Base-by-base conservation (phyloP, 2,113 vertebrate species). In the Proterorhinus semilunaris region DNA sequence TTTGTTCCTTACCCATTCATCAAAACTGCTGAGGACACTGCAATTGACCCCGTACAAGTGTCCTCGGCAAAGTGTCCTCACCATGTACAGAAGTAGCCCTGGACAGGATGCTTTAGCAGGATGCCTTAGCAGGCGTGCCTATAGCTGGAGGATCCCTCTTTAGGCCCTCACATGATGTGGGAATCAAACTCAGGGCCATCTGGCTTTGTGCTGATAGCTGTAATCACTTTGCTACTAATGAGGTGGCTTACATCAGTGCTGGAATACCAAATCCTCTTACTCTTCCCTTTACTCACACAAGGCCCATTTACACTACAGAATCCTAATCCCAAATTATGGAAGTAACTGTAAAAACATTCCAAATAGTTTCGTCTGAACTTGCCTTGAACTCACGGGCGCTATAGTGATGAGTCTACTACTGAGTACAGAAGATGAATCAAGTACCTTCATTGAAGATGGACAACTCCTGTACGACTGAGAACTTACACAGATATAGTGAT, bases 351-450 rank as follows among this genome's bases (percentile, higher is more conserved):
- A 12, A 55, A 4, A 36, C 53, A 16, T 27, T 9, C 8, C 10
- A 9, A 54, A 55, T 55, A 55, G 53, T 55, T 55, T 27, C 21
- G 53, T 2, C 53, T 55, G 53, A 55, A 55, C 53, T 55, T 55
- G 10, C 53, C 7, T 9, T 55, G 53, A 55, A 55, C 53, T 55
- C 11, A 10, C 27, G 12, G 6, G 57, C 43, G 12, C 36, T 43
- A 13, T 16, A n/a, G 58, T 6, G 58, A 61, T 45, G 13, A 45
- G 13, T 16, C n/a, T n/a, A n/a, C n/a, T n/a, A n/a, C n/a, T n/a
- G n/a, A n/a, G n/a, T n/a, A n/a, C n/a, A n/a, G n/a, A n/a, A n/a
- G n/a, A n/a, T n/a, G n/a, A n/a, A n/a, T n/a, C n/a, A n/a, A n/a
- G n/a, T n/a, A n/a, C n/a, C n/a, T n/a, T n/a, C n/a, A n/a, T n/a